These are phyloP conservation scores for Sabellastarte sp. DNA, from an alignment of 2,888 invertebrate species.

Conservation along the genomic window DNA sequence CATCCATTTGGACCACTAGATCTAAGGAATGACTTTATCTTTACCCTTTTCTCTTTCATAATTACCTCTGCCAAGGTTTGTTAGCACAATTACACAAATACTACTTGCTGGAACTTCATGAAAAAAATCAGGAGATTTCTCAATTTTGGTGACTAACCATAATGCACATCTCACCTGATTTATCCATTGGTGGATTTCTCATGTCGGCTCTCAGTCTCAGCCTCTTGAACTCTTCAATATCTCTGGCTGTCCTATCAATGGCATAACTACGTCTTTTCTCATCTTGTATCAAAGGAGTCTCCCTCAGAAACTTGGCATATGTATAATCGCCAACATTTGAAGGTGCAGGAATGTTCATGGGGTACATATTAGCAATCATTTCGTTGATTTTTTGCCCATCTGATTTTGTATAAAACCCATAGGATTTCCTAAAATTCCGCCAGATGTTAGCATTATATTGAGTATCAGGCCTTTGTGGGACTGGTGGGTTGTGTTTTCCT, in stretches of 20 bases:
- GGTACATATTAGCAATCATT: slow-evolving; percentile 55
- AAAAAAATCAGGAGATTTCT: too few relatives aligned
- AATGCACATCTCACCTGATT: slow-evolving; percentile 35
- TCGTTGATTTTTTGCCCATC: slow-evolving; percentile 49
- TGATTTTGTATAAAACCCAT: slow-evolving; percentile 40
- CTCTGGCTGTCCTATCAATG: slow-evolving; percentile 41
- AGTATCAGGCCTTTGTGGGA: slow-evolving; percentile 41
- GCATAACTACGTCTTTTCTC: slow-evolving; percentile 43
- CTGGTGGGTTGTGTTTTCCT: slow-evolving; percentile 51
- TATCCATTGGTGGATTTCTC: slow-evolving; percentile 55
- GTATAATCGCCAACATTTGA: slow-evolving; percentile 51
- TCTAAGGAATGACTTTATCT: too few relatives aligned
- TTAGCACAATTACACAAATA: too few relatives aligned
- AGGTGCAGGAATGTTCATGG: slow-evolving; percentile 54
- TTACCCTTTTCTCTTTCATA: too few relatives aligned
- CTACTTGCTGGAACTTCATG: too few relatives aligned
- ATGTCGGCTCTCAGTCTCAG: slow-evolving; percentile 45
- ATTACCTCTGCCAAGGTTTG: too few relatives aligned
- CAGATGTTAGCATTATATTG: slow-evolving; percentile 57
- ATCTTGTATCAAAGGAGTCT: slow-evolving; percentile 49
- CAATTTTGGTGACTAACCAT: too few relatives aligned
- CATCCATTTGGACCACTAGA: too few relatives aligned
- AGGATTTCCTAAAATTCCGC: slow-evolving; percentile 54
- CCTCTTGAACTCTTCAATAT: slow-evolving; percentile 43
- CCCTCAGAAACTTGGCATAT: slow-evolving; percentile 51